These are phyloP conservation scores for Ashinkailepas kermadecensis DNA, from an alignment of 2,888 invertebrate species.

Conservation along the genomic window DNA sequence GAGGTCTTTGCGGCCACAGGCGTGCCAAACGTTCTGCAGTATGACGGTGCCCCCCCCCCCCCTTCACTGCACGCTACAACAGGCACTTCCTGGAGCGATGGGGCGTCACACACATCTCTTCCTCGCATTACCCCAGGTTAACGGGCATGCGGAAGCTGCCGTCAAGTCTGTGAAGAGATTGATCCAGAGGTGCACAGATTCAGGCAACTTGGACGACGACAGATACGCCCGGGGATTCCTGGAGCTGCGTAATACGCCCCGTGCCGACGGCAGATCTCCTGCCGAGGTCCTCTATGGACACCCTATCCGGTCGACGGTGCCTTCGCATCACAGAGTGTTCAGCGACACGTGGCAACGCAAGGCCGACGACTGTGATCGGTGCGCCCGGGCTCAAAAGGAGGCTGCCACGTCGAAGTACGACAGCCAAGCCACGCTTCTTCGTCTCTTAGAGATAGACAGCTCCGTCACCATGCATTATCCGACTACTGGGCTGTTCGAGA, in stretches of 20 bases:
- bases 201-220: too few relatives aligned
- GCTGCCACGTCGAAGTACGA: neutral
- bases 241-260: neutral
- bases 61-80: too few relatives aligned
- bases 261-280: neutral
- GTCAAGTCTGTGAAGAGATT: too few relatives aligned
- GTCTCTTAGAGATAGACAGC: neutral
- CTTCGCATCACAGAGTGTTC: constrained; percentile 13
- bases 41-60: too few relatives aligned
- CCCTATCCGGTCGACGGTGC: constrained; percentile 5
- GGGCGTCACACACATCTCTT: too few relatives aligned
- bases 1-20: too few relatives aligned
- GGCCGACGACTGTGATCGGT: neutral
- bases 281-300: constrained; percentile 10
- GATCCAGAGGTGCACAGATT: too few relatives aligned
- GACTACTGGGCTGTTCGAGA: neutral
- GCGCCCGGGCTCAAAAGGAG: neutral
- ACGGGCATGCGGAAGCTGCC: too few relatives aligned
- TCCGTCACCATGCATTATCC: too few relatives aligned
- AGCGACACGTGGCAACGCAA: neutral
- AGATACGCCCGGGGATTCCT: neutral
- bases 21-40: too few relatives aligned
- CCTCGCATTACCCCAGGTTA: too few relatives aligned
- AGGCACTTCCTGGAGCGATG: too few relatives aligned
- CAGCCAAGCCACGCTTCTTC: neutral